Evolutionary conservation across 2,888 invertebrate species (phyloP).

Genomic region (Mythimna albipuncta): DNA sequence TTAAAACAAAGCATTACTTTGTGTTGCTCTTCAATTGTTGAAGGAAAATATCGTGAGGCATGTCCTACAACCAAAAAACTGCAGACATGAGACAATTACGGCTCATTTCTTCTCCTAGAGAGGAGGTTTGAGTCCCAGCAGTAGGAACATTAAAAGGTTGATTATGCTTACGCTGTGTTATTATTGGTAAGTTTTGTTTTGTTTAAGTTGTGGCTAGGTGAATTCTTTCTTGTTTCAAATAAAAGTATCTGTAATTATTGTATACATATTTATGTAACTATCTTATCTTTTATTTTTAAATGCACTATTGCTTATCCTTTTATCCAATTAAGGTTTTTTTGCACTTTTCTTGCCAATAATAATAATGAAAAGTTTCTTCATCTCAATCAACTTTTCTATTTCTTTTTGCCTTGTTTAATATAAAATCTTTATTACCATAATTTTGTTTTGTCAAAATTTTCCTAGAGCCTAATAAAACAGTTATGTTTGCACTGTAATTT

Average conservation of each 20-base stretch:
- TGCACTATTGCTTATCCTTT: background rate
- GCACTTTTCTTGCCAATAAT: too few relatives aligned
- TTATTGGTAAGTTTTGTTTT: background rate
- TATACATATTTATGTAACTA: too few relatives aligned
- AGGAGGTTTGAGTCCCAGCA: too few relatives aligned
- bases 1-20: too few relatives aligned
- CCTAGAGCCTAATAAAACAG: background rate
- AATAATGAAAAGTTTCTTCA: too few relatives aligned
- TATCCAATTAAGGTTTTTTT: too few relatives aligned
- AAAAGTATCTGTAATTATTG: background rate
- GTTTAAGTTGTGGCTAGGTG: background rate
- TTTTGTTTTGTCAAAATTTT: conserved; percentile 21
- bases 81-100: too few relatives aligned
- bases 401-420: background rate
- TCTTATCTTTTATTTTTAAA: background rate
- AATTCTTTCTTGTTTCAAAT: background rate
- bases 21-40: too few relatives aligned
- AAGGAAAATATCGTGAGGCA: too few relatives aligned
- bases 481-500: conserved; percentile 13
- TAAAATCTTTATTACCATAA: background rate
- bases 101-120: too few relatives aligned
- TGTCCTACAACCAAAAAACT: too few relatives aligned
- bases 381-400: background rate
- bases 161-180: background rate
- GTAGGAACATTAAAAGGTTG: too few relatives aligned